phyloP scores from a whole-genome alignment of 2,797 vertebrate genomes.

The Cetoscarus ocellatus region DNA sequence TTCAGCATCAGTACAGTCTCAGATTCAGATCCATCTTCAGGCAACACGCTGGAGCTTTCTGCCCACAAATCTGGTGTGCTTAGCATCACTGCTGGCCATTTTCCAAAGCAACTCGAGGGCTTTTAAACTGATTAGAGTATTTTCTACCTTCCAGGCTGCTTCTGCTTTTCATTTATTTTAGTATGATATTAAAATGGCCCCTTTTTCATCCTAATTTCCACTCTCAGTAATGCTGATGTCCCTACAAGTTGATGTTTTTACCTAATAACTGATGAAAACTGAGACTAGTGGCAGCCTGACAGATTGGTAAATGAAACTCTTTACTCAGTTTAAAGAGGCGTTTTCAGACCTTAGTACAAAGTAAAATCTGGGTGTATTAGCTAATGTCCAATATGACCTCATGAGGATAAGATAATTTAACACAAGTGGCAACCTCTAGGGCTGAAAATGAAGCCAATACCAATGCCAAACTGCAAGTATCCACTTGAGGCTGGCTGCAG shows the following conservation, averaged over 20 bases:
- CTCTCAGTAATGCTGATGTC: constrained; percentile 12
- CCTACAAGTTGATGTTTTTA: constrained; percentile 11
- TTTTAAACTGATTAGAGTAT: constrained; percentile 57
- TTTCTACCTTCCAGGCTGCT: constrained; percentile 39
- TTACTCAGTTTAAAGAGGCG: constrained; percentile 24
- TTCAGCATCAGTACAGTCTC: constrained; percentile 19
- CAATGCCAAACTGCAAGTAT: too few species aligned
- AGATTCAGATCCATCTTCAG: constrained; percentile 24
- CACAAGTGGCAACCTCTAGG: too few species aligned
- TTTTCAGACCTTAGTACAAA: too few species aligned
- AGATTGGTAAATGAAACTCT: constrained; percentile 9
- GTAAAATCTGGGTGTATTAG: too few species aligned
- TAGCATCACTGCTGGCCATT: constrained; percentile 35
- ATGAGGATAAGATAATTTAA: too few species aligned
- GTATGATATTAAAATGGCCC: constrained; percentile 43
- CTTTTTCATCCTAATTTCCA: constrained; percentile 4
- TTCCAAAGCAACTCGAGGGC: constrained; percentile 42
- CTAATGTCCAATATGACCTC: too few species aligned
- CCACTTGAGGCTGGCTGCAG: too few species aligned
- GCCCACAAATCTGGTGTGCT: constrained; percentile 31
- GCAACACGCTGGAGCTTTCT: constrained; percentile 22
- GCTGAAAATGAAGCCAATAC: too few species aligned
- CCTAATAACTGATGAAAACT: constrained; percentile 12
- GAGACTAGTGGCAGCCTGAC: constrained; percentile 5
- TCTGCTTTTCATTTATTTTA: constrained; percentile 46